phyloP scores from a whole-genome alignment of 2,113 vertebrate genomes.

The Chaenocephalus aceratus region DNA sequence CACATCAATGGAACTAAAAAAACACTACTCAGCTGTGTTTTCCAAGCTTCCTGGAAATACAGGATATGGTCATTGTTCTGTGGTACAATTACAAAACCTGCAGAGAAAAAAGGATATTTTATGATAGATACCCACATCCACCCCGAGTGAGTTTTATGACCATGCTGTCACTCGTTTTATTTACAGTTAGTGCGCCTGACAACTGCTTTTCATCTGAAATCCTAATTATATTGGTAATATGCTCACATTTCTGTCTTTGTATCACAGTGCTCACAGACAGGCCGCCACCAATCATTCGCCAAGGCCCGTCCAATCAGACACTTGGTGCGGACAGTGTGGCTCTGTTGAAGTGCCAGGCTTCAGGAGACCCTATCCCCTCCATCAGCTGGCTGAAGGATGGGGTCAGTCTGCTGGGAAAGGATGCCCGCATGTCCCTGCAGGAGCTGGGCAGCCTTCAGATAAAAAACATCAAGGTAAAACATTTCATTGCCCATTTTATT shows the following conservation, averaged over 20 bases:
- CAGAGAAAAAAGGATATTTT: conserved; percentile 50
- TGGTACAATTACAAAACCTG: conserved; percentile 67
- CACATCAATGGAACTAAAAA: conserved; percentile 77
- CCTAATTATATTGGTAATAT: neutral
- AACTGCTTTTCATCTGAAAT: conserved; percentile 4
- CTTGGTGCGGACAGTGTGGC: conserved; percentile 92
- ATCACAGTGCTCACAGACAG: conserved; percentile 93
- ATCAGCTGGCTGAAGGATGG: conserved; percentile 99
- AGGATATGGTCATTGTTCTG: conserved; percentile 70
- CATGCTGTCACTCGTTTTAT: conserved; percentile 25
- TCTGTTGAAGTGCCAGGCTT: conserved; percentile 95
- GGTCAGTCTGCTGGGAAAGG: conserved; percentile 93
- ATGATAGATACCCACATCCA: conserved; percentile 52
- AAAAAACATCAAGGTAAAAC: conserved; percentile 90
- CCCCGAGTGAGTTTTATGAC: conserved; percentile 30
- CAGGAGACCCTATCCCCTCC: conserved; percentile 93
- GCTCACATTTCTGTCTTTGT: conserved; percentile 19
- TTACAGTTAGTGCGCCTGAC: conserved; percentile 20
- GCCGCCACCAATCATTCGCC: conserved; percentile 97
- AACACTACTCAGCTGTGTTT: conserved; percentile 71
- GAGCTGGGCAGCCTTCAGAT: conserved; percentile 96
- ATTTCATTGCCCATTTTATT: neutral
- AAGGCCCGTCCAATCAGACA: conserved; percentile 96
- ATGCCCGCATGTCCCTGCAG: conserved; percentile 92
- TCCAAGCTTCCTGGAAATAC: conserved; percentile 68